Percentiles rank a stretch among this genome's conserved stretches.
phyloP scores from a whole-genome alignment of 2,888 invertebrate genomes.

The Molorchus minor region DNA sequence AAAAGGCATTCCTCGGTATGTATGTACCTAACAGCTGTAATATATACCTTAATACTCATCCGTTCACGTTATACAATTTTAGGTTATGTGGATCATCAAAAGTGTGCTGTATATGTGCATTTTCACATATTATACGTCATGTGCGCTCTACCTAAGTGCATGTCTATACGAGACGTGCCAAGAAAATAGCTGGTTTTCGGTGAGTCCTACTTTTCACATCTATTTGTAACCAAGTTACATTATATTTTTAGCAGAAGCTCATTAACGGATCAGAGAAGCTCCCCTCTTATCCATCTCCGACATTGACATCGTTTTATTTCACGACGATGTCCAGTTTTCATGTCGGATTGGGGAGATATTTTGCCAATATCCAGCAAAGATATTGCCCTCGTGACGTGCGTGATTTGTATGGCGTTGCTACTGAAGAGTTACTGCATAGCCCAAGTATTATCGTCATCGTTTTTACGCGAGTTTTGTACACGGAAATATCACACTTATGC shows the following conservation, averaged over 20 bases:
- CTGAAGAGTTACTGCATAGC: constrained; percentile 4
- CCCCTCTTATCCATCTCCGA: not conserved
- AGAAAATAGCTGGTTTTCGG: constrained; percentile 64
- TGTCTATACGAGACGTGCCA: constrained; percentile 65
- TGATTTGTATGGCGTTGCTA: constrained; percentile 2
- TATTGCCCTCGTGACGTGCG: constrained; percentile 4
- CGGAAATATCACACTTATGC: not conserved
- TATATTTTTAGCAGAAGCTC: not conserved
- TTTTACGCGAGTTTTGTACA: constrained; percentile 1
- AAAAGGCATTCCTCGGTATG: constrained; percentile 14
- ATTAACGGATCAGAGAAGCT: not conserved
- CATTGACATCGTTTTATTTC: constrained; percentile 24
- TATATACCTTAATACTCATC: not conserved
- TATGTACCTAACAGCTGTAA: not conserved
- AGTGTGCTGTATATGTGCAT: constrained; percentile 64
- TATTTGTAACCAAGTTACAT: too few relatives aligned
- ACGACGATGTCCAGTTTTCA: constrained; percentile 21
- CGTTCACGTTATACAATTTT: constrained; percentile 8
- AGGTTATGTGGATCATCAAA: constrained; percentile 55
- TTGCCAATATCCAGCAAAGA: constrained; percentile 17
- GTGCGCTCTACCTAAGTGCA: constrained; percentile 65
- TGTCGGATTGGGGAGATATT: constrained; percentile 23
- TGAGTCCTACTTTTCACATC: constrained; percentile 25
- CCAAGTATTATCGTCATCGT: constrained; percentile 2
- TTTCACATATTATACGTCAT: constrained; percentile 66